These are phyloP conservation scores for Hylaea fasciaria DNA, from an alignment of 2,888 invertebrate genomes.

Conservation along the genomic window DNA sequence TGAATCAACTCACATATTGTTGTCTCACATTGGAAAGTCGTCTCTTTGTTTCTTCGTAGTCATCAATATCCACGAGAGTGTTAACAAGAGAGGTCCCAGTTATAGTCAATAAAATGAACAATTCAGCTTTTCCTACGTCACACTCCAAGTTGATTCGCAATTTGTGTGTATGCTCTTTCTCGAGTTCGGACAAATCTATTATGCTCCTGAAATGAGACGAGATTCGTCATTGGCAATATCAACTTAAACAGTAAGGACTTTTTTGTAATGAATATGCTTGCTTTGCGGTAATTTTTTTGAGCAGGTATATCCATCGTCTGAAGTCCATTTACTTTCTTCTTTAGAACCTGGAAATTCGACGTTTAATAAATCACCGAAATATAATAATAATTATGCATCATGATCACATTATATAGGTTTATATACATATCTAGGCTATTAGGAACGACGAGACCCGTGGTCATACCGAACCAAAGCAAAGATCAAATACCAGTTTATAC, in stretches of 20 bases:
- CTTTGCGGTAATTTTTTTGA: neutral
- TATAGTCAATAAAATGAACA: slow-evolving; percentile 95
- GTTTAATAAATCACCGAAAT: too few relatives aligned
- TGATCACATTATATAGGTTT: too few relatives aligned
- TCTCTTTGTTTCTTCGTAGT: slow-evolving; percentile 89
- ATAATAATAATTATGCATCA: too few relatives aligned
- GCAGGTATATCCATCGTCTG: neutral
- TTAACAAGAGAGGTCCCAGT: slow-evolving; percentile 95
- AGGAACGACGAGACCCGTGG: too few relatives aligned
- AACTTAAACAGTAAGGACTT: neutral
- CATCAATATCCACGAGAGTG: slow-evolving; percentile 92
- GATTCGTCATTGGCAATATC: neutral
- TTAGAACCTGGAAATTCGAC: too few relatives aligned
- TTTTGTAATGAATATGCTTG: neutral
- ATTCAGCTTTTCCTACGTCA: slow-evolving; percentile 86
- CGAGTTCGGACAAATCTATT: slow-evolving; percentile 91
- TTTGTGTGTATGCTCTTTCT: slow-evolving; percentile 94
- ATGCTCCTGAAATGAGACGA: slow-evolving; percentile 75
- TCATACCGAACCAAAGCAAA: too few relatives aligned
- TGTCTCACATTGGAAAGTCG: slow-evolving; percentile 82
- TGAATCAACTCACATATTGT: slow-evolving; percentile 85
- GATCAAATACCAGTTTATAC: too few relatives aligned
- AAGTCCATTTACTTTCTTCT: neutral
- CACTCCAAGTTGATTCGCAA: slow-evolving; percentile 93
- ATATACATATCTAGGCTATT: too few relatives aligned